Evolutionary conservation across 2,797 vertebrate genomes (phyloP), one percentile per base, ranked within the genome.

Genomic region (Oryzias sinensis): DNA sequence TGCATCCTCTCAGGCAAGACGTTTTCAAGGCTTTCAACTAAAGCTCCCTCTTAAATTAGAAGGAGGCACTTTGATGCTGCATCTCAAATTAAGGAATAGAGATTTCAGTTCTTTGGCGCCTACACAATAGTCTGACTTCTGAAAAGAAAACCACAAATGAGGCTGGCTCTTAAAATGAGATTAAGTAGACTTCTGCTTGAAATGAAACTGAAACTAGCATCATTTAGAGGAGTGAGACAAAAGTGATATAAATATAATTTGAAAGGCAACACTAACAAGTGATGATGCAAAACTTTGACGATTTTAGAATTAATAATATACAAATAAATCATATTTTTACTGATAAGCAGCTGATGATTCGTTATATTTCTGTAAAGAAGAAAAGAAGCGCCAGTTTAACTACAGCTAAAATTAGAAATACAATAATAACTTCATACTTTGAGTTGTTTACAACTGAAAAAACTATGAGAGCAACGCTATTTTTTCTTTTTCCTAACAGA

Each of bases 31-130:
- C 62, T 63, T 57, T 55, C 11, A 75, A 58, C 68, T 59, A 84
- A 79, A 77, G 60, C 67, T 65, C 75, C 71, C 73, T 37, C 62
- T 79, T 49, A 76, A 83, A 83, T 83, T 80, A 84, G 67, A 54
- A 73, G 50, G 47, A 6, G 33, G 52, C 68, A 66, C 62, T 84
- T 72, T 89, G 64, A 83, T 72, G 66, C 64, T 46, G 18, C 59
- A 62, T 65, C 67, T 75, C 56, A 77, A 80, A 84, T 82, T 79
- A 81, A 73, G 65, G 70, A 70, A 46, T 57, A 56, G 59, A 66
- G 68, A 79, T 81, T 62, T 56, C 76, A 65, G 54, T 55, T 62
- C 62, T 62, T 74, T 62, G 74, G 71, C 66, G 48, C 76, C 68
- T 16, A 65, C 56, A 64, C 66, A 74, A 69, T 74, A 76, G 59